Conservation (phyloP, 2,888 invertebrate species). For the Gerris lacustris region DNA sequence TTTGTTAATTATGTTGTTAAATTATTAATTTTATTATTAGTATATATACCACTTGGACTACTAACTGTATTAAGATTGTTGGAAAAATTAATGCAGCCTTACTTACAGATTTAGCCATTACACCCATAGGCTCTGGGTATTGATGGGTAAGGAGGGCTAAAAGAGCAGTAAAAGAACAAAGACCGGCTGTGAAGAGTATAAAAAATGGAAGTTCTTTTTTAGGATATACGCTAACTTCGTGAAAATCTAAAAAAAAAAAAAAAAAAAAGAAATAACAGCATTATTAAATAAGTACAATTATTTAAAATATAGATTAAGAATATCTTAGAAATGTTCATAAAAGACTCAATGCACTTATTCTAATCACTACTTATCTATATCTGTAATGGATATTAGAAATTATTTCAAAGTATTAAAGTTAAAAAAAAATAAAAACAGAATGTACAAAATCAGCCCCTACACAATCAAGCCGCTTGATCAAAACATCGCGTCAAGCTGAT, state of each 20-base stretch:
- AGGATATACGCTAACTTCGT: constrained; percentile 84
- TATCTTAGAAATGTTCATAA: no score
- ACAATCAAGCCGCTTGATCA: no score
- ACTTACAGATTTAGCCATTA: constrained; percentile 57
- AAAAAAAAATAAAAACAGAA: no score
- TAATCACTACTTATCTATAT: no score
- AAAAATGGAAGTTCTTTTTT: constrained; percentile 86
- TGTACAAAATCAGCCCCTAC: no score
- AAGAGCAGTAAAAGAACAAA: constrained; percentile 83
- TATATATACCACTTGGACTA: background rate
- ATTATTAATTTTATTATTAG: background rate
- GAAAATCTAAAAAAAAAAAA: constrained; percentile 48
- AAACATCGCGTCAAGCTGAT: no score
- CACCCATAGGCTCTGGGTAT: constrained; percentile 81
- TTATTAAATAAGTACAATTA: no score
- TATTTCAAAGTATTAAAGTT: no score
- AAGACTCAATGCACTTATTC: no score
- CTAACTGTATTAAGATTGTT: no score
- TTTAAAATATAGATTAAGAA: no score
- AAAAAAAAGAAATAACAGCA: constrained; percentile 1
- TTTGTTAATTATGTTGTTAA: background rate
- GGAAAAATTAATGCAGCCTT: background rate
- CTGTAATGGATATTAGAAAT: no score
- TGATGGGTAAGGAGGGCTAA: constrained; percentile 79
- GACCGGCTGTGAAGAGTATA: constrained; percentile 78